Conservation (phyloP, 2,113 vertebrate genomes). For the Brachionichthys hirsutus region DNA sequence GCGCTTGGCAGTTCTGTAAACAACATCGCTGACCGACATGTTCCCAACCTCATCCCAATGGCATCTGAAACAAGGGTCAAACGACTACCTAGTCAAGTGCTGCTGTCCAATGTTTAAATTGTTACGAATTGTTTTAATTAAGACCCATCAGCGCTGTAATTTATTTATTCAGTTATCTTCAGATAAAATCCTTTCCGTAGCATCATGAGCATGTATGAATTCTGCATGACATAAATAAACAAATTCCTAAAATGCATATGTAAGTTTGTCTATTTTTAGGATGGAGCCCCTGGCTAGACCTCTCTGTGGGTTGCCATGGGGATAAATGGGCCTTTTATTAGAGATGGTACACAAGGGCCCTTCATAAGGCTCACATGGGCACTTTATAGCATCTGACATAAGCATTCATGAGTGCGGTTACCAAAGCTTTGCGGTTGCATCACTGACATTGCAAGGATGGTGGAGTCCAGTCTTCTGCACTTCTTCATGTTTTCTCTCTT, state of each 20-base stretch:
- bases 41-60: constrained; percentile 59
- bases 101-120: constrained; percentile 53
- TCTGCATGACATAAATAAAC: constrained; percentile 45
- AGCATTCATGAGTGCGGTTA: constrained; percentile 69
- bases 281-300: constrained; percentile 49
- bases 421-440: constrained; percentile 57
- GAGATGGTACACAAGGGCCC: constrained; percentile 69
- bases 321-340: constrained; percentile 68
- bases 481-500: constrained; percentile 19
- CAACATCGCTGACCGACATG: constrained; percentile 62
- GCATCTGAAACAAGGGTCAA: constrained; percentile 37
- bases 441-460: constrained; percentile 51
- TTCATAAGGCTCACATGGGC: constrained; percentile 63
- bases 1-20: constrained; percentile 64
- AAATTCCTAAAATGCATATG: constrained; percentile 61
- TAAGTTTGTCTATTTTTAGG: constrained; percentile 64
- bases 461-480: constrained; percentile 39
- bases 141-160: constrained; percentile 17
- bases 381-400: constrained; percentile 72
- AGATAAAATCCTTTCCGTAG: constrained; percentile 34
- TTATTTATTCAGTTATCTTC: constrained; percentile 18
- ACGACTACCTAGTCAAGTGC: constrained; percentile 42
- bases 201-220: constrained; percentile 30
- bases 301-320: constrained; percentile 44
- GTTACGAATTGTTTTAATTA: constrained; percentile 49